Evolutionary conservation across 1,140 invertebrate genomes (phyloP).

Genomic region (Polypedilum vanderplanki): DNA sequence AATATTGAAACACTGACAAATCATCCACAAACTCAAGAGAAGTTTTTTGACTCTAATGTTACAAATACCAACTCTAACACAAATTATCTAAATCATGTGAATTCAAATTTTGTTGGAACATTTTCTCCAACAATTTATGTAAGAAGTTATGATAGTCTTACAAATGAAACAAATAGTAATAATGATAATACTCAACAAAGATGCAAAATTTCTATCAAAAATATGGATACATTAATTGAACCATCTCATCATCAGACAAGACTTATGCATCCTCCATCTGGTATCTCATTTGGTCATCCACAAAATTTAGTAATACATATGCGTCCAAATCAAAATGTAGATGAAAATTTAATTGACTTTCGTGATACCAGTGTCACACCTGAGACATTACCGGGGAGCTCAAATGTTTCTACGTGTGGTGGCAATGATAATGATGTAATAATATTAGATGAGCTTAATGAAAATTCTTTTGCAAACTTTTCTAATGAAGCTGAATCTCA

Average conservation of each 20-base stretch:
- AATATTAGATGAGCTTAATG: background rate
- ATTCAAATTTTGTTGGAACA: background rate
- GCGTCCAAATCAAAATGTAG: background rate
- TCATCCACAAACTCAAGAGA: background rate
- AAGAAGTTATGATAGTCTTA: slow-evolving; percentile 13
- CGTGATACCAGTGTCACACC: background rate
- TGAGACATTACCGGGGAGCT: background rate
- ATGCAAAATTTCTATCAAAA: slow-evolving; percentile 1
- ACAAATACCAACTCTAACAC: background rate
- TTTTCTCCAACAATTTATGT: background rate
- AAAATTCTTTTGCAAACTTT: background rate
- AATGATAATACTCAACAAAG: background rate
- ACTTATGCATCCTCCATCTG: background rate
- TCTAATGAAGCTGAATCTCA: background rate
- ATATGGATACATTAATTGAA: background rate
- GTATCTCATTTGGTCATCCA: background rate
- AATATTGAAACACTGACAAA: slow-evolving; percentile 14
- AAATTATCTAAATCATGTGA: background rate
- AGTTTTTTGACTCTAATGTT: background rate
- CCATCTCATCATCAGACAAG: background rate
- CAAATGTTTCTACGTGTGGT: slow-evolving; percentile 2
- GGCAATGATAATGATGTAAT: slow-evolving; percentile 21
- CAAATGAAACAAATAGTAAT: background rate
- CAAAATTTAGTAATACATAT: slow-evolving; percentile 5
- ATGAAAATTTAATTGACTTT: background rate